Conservation (phyloP, 30 jellyfish, hydroid and myxozoan genomes). For the Phacellophora camtschatica region DNA sequence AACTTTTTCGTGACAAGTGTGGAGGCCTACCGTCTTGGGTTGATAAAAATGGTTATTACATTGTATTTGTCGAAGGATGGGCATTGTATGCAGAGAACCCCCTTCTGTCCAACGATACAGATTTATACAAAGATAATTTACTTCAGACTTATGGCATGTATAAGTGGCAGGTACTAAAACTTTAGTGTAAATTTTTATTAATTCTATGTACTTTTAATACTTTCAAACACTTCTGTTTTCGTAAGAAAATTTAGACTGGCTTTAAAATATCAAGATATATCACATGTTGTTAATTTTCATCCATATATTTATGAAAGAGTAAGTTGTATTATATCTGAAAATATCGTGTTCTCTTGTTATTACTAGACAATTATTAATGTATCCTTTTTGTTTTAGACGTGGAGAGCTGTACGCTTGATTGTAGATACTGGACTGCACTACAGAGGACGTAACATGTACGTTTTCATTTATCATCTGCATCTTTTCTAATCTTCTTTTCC, state of each 20-base stretch:
- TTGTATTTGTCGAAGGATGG: constrained; percentile 95
- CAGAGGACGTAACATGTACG: constrained; percentile 81
- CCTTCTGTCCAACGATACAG: constrained; percentile 79
- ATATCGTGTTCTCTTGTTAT: too few relatives aligned
- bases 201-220: too few relatives aligned
- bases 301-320: too few relatives aligned
- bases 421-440: constrained; percentile 91
- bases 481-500: too few relatives aligned
- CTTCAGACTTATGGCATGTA: constrained; percentile 94
- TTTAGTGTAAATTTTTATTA: too few relatives aligned
- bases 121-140: constrained; percentile 68
- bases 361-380: too few relatives aligned
- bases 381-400: constrained; percentile 32
- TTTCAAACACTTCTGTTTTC: too few relatives aligned
- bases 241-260: too few relatives aligned
- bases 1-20: constrained; percentile 76
- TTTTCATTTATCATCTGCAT: too few relatives aligned
- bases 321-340: too few relatives aligned
- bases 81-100: constrained; percentile 91
- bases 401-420: constrained; percentile 90
- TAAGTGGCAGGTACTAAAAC: constrained; percentile 88
- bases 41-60: constrained; percentile 52
- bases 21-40: constrained; percentile 72
- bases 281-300: too few relatives aligned
- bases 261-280: too few relatives aligned